These are phyloP conservation scores for Xestia c-nigrum DNA, from an alignment of 2,888 invertebrate species.

Conservation along the genomic window DNA sequence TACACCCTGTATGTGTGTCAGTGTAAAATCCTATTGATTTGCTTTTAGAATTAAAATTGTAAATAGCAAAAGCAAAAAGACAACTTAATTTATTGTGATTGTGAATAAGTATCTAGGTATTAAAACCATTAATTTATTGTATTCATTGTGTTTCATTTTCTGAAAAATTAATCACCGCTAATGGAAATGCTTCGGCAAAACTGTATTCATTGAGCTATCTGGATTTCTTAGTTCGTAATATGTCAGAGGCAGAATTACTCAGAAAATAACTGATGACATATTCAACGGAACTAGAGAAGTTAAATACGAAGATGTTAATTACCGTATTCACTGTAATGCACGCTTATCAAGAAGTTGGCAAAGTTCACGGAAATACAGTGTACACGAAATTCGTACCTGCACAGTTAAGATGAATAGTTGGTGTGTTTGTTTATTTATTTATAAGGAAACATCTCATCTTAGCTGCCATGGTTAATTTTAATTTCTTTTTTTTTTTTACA, in stretches of 20 bases:
- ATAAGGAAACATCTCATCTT: too few species aligned
- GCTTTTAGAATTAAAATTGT: background rate
- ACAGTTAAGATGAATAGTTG: background rate
- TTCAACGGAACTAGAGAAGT: background rate
- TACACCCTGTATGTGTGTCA: too few species aligned
- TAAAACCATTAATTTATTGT: conserved; percentile 5
- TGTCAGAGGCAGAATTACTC: background rate
- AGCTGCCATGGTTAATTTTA: too few species aligned
- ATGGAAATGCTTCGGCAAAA: too few species aligned
- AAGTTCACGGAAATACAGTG: background rate
- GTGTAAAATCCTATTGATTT: background rate
- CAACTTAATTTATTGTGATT: conserved; percentile 16
- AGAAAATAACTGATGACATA: background rate
- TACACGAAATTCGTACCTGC: background rate
- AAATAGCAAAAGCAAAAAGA: background rate
- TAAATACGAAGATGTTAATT: conserved; percentile 3
- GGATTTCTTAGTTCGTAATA: background rate
- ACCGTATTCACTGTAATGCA: conserved; percentile 1
- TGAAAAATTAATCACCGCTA: background rate
- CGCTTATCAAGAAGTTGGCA: conserved; percentile 24
- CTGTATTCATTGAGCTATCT: background rate
- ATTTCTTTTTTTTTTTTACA: too few species aligned
- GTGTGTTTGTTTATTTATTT: background rate
- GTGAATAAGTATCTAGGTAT: conserved; percentile 4
- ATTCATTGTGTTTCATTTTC: conserved; percentile 7